Conservation (phyloP, 2,888 invertebrate genomes). For the Argynnis bischoffii region DNA sequence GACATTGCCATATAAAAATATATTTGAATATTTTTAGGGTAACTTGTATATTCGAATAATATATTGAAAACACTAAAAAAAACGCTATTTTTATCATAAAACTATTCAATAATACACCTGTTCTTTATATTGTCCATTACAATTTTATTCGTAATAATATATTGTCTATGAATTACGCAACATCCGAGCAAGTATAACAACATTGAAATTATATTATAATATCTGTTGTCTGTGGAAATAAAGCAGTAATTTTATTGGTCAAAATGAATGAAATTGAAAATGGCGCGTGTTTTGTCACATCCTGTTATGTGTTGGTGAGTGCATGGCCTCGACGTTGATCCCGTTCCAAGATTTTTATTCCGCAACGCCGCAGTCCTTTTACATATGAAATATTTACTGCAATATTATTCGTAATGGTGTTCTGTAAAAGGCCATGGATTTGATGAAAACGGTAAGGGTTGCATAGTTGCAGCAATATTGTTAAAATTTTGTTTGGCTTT, state of each 20-base stretch:
- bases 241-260: slow-evolving; percentile 58
- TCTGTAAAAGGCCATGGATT: slow-evolving; percentile 82
- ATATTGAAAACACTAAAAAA: too few species aligned
- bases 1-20: too few species aligned
- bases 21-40: too few species aligned
- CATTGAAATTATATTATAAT: slow-evolving; percentile 44
- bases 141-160: background rate
- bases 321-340: slow-evolving; percentile 76
- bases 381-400: slow-evolving; percentile 66
- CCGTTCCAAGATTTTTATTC: slow-evolving; percentile 69
- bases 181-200: slow-evolving; percentile 50
- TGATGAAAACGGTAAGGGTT: slow-evolving; percentile 82
- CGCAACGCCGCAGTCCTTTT: slow-evolving; percentile 61
- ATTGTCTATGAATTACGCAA: slow-evolving; percentile 37
- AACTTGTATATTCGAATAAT: too few species aligned
- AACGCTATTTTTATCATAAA: too few species aligned
- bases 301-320: slow-evolving; percentile 76
- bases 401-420: slow-evolving; percentile 80
- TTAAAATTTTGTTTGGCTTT: slow-evolving; percentile 78
- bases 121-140: background rate
- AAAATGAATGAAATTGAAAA: slow-evolving; percentile 54
- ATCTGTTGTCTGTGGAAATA: slow-evolving; percentile 48
- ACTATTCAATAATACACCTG: too few species aligned
- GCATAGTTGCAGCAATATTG: slow-evolving; percentile 57
- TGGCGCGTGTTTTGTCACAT: slow-evolving; percentile 79